Base-by-base conservation (phyloP, 2,888 invertebrate species). In the Cylindroiulus punctatus region DNA sequence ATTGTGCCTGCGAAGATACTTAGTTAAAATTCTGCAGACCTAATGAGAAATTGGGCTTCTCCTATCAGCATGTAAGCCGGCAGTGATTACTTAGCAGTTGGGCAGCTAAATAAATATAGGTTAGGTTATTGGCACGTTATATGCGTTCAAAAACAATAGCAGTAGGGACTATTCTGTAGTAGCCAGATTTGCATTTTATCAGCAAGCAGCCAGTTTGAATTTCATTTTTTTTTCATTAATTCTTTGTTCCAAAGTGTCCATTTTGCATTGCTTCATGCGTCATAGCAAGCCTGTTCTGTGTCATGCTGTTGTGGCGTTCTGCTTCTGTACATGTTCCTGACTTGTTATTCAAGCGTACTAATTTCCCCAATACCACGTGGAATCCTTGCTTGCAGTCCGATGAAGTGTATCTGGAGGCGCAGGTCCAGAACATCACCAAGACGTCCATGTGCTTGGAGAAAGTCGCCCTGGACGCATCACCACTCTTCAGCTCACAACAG, bases 381-480 rank as follows among this genome's bases (percentile, higher is more conserved):
- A 57, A 57, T 57, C 57, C 12, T 26, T 65, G 7, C 4, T 82
- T 82, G 7, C 90, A 94, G 93, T 93, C 93, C 65, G 94, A 94
- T 90, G 94, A 95, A 90, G 93, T 94, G 26, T 95, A 93, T 89
- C 90, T 95, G 88, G 95, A 95, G 90, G 94, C 94, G 19, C 94
- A 95, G 91, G 94, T 96, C 65, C 97, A 98, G 92, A 99, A 99
- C 91, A 96, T 98, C 86, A 99, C 98, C 10, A 94, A 95, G 17
- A 95, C 96, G 0, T 95, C 98, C 0, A 97, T 99, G 89, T 97
- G 96, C 90, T 93, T 99, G 89, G 98, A 99, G 91, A 96, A 96
- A 91, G 98, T 99, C 5, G 94, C 95, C 36, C 92, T 99, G 88
- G 98, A 99, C 91, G 96, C 98, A 42, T 97, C 98, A 0, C 94